phyloP scores from a whole-genome alignment of 2,113 vertebrate species.

The Sarotherodon lohbergeri region DNA sequence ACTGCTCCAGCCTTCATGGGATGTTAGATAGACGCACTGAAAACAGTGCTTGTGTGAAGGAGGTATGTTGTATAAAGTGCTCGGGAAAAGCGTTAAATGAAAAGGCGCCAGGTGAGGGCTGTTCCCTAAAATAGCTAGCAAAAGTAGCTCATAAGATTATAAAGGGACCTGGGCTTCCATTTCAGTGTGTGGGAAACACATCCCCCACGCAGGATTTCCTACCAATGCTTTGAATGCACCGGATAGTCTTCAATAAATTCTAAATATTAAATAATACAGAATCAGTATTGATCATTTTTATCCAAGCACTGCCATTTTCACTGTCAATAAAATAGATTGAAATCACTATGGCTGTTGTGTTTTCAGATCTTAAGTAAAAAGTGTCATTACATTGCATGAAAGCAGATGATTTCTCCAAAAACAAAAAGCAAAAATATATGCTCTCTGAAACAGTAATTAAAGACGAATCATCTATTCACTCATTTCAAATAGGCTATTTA shows the following conservation, averaged over 20 bases:
- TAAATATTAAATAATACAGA: background rate
- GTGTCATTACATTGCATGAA: background rate
- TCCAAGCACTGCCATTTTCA: background rate
- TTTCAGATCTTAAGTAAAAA: background rate
- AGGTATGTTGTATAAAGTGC: background rate
- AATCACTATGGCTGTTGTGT: background rate
- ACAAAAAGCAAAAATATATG: background rate
- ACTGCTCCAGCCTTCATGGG: background rate
- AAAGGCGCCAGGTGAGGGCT: background rate
- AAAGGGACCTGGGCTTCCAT: background rate
- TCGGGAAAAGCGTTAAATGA: background rate
- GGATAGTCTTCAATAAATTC: background rate
- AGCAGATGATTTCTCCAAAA: background rate
- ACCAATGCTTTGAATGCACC: background rate
- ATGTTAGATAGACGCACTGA: background rate
- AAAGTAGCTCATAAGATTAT: background rate
- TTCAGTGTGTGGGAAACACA: background rate
- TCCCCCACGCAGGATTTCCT: background rate
- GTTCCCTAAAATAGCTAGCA: background rate
- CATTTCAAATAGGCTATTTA: background rate
- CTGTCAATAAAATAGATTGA: background rate
- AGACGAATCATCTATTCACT: background rate
- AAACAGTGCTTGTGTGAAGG: background rate
- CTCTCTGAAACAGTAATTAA: background rate
- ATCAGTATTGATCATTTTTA: background rate